Evolutionary conservation across 2,113 vertebrate species (phyloP).

Genomic region (Glaucidium brasilianum): DNA sequence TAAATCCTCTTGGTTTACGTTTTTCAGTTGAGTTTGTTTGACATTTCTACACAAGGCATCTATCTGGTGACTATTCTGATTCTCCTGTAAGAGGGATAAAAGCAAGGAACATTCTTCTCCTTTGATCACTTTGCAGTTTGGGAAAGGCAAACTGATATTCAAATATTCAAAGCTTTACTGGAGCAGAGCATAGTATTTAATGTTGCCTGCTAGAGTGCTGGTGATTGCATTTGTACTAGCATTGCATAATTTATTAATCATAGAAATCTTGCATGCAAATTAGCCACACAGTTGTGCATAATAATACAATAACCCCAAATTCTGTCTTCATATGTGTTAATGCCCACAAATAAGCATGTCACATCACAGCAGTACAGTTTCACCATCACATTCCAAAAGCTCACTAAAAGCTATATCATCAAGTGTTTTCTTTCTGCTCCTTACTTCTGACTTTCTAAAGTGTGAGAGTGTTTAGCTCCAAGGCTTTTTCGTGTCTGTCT

Average conservation of each 20-base stretch:
- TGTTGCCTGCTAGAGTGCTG: neutral
- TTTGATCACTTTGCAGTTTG: neutral
- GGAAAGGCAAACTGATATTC: neutral
- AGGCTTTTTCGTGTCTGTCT: neutral
- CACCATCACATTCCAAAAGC: neutral
- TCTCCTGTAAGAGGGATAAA: neutral
- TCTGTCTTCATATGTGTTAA: neutral
- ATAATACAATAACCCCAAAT: neutral
- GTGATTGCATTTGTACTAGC: neutral
- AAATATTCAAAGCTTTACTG: neutral
- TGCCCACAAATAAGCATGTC: neutral
- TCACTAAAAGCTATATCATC: neutral
- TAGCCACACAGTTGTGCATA: neutral
- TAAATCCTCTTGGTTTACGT: neutral
- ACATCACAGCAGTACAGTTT: neutral
- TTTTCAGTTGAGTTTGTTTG: neutral
- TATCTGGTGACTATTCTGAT: neutral
- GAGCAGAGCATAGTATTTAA: neutral
- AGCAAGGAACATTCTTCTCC: neutral
- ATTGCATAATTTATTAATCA: conserved; percentile 25
- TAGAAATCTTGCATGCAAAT: neutral
- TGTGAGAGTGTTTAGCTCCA: neutral
- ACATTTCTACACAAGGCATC: neutral
- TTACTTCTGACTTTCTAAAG: neutral
- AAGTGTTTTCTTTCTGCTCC: neutral